Conservation (phyloP, 2,888 invertebrate genomes). For the Lasioglossum vierecki region DNA sequence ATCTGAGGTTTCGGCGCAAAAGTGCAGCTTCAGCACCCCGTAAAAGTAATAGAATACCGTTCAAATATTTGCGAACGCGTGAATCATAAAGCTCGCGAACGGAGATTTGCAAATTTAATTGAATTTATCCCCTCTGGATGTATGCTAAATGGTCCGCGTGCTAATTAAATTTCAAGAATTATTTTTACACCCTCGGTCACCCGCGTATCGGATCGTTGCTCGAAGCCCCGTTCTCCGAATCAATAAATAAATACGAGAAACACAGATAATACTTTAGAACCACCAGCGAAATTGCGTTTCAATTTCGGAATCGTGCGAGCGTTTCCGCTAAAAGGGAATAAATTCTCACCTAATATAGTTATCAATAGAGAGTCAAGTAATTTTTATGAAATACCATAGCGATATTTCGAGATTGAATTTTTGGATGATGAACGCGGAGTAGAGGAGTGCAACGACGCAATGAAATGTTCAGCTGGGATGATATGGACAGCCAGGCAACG, state of each 20-base stretch:
- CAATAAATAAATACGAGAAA: background rate
- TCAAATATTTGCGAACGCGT: constrained; percentile 49
- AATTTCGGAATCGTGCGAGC: background rate
- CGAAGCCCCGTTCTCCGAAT: background rate
- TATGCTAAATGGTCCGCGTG: background rate
- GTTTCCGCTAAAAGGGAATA: background rate
- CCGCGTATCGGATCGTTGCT: background rate
- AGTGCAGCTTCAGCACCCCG: constrained; percentile 39
- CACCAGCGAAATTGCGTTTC: background rate
- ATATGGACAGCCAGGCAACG: constrained; percentile 42
- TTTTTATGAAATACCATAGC: background rate
- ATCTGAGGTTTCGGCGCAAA: constrained; percentile 25
- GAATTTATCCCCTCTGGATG: constrained; percentile 28
- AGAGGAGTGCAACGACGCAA: constrained; percentile 9
- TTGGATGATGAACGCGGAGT: background rate
- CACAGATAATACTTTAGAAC: background rate
- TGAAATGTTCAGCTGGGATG: constrained; percentile 6
- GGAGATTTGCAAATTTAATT: constrained; percentile 46
- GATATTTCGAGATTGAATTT: background rate
- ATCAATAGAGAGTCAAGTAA: background rate
- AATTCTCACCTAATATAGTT: background rate
- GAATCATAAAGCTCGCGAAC: constrained; percentile 28
- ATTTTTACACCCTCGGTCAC: background rate
- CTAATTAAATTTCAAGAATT: constrained; percentile 37
- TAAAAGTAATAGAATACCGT: constrained; percentile 53